Evolutionary conservation across 35 echinoderm and acorn worm species (phyloP).

Genomic region (Apostichopus japonicus): DNA sequence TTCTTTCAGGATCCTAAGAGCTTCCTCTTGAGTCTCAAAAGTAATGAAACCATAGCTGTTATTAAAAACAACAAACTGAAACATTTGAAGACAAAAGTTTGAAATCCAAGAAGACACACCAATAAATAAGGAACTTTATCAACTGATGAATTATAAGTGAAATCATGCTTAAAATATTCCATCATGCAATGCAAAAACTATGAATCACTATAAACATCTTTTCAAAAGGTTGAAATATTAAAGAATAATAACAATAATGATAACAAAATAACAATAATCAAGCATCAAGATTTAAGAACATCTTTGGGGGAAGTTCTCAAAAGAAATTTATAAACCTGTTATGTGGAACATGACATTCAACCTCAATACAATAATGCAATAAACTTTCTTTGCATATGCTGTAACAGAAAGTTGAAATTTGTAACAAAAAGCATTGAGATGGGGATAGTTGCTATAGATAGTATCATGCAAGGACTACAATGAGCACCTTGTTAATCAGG

Average conservation of each 20-base stretch:
- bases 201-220: background rate
- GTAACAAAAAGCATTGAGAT: background rate
- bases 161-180: background rate
- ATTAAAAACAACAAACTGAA: conserved; percentile 46
- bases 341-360: background rate
- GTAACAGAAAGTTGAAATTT: background rate
- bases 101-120: background rate
- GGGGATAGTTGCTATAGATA: background rate
- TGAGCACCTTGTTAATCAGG: background rate
- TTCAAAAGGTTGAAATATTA: background rate
- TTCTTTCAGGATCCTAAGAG: conserved; percentile 91
- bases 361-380: background rate
- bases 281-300: background rate
- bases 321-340: background rate
- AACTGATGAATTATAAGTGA: background rate
- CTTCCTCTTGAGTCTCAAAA: conserved; percentile 95
- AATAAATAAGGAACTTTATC: background rate
- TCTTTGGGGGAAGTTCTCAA: too few relatives aligned
- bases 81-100: conserved; percentile 1
- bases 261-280: background rate
- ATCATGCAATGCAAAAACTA: background rate
- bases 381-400: background rate
- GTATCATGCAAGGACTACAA: background rate
- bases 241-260: background rate
- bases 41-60: conserved; percentile 98